Evolutionary conservation across 2,113 vertebrate species (phyloP).

Genomic region (Embiotoca jacksoni): DNA sequence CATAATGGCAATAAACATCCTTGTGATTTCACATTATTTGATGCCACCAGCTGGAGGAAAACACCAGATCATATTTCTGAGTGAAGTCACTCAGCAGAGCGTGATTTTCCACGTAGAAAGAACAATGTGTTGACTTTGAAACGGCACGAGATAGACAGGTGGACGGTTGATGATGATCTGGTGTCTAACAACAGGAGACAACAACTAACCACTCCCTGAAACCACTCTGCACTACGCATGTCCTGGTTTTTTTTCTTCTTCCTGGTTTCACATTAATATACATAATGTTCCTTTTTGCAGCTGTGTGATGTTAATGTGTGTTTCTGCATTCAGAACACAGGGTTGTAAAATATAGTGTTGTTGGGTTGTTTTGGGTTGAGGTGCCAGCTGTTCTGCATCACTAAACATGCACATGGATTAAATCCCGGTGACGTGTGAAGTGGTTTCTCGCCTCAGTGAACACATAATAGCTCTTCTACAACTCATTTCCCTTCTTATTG

Average conservation of each 20-base stretch:
- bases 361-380: background rate
- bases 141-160: background rate
- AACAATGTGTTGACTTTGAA: background rate
- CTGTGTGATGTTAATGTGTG: constrained; percentile 25
- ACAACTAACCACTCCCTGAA: constrained; percentile 75
- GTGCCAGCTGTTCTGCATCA: no score
- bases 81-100: background rate
- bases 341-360: background rate
- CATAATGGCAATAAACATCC: no score
- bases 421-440: no score
- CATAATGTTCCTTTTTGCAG: background rate
- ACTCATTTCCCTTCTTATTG: no score
- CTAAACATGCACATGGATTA: no score
- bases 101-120: background rate
- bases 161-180: constrained; percentile 27
- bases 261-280: constrained; percentile 27
- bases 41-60: no score
- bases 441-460: no score
- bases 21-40: no score
- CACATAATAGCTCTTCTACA: no score
- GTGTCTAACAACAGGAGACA: background rate
- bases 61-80: background rate
- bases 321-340: background rate
- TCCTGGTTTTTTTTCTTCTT: background rate
- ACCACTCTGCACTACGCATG: constrained; percentile 32